Percentiles rank a stretch among this genome's conserved stretches.
phyloP scores from a whole-genome alignment of 2,888 invertebrate species.

The Netelia fuscicornis region DNA sequence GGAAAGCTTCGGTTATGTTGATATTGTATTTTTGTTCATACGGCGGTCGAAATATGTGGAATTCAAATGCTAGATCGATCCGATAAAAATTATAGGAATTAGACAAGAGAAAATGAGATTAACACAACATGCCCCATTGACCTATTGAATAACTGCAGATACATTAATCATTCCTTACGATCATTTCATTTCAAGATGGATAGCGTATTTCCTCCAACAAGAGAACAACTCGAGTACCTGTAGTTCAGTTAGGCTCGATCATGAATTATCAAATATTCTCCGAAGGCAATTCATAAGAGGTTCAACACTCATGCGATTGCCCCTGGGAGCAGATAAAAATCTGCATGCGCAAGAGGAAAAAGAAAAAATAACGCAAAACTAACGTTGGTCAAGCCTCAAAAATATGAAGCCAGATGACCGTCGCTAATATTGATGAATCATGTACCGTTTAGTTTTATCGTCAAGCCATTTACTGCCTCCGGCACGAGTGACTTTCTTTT shows the following conservation, averaged over 20 bases:
- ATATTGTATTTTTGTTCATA: too few species aligned
- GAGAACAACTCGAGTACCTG: background rate
- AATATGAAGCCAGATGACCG: conserved; percentile 11
- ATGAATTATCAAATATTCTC: conserved; percentile 16
- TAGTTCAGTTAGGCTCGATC: conserved; percentile 23
- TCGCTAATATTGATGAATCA: conserved; percentile 1
- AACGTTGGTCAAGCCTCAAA: background rate
- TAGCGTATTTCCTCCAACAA: too few species aligned
- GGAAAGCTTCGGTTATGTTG: too few species aligned
- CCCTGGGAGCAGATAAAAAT: background rate
- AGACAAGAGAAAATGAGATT: too few species aligned
- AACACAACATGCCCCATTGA: too few species aligned
- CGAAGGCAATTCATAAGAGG: background rate
- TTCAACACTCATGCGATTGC: conserved; percentile 6
- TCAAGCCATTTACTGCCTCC: background rate
- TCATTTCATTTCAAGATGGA: too few species aligned
- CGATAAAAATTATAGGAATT: too few species aligned
- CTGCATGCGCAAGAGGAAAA: conserved; percentile 9
- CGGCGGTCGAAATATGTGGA: too few species aligned
- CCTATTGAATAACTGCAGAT: too few species aligned
- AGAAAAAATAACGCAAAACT: conserved; percentile 1
- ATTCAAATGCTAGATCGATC: too few species aligned
- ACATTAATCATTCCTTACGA: too few species aligned
- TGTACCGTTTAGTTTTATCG: conserved; percentile 3
- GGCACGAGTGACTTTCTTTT: background rate